Evolutionary conservation across 2,113 vertebrate species (phyloP).

Genomic region (Bos javanicus): DNA sequence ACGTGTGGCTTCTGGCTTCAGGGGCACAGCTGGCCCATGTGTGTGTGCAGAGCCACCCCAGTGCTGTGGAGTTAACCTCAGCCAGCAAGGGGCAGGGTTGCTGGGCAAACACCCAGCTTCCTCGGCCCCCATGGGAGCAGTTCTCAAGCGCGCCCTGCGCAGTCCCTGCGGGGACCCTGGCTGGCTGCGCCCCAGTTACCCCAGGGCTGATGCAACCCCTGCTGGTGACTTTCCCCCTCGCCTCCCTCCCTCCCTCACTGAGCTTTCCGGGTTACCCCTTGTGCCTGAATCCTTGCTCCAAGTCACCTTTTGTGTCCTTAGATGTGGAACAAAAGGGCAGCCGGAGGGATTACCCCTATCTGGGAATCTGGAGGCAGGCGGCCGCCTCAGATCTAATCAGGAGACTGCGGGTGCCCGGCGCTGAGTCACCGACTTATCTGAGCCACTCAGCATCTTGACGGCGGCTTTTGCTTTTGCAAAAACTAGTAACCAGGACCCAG

Average conservation of each 20-base stretch:
- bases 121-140: fast-evolving
- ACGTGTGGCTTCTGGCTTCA: not conserved
- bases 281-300: not conserved
- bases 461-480: not conserved
- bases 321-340: not conserved
- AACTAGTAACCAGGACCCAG: not conserved
- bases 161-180: not conserved
- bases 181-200: not conserved
- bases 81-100: not conserved
- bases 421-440: not conserved
- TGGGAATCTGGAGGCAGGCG: not conserved
- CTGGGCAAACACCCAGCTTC: not conserved
- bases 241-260: not conserved
- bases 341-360: not conserved
- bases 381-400: not conserved
- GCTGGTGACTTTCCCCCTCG: not conserved
- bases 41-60: not conserved
- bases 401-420: fast-evolving
- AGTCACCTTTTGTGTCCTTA: not conserved
- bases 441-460: not conserved
- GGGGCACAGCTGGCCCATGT: not conserved
- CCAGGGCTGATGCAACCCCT: not conserved
- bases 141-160: not conserved
- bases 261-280: not conserved
- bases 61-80: fast-evolving